Base-by-base conservation (phyloP, 2,888 invertebrate species). In the Heliconius erato region DNA sequence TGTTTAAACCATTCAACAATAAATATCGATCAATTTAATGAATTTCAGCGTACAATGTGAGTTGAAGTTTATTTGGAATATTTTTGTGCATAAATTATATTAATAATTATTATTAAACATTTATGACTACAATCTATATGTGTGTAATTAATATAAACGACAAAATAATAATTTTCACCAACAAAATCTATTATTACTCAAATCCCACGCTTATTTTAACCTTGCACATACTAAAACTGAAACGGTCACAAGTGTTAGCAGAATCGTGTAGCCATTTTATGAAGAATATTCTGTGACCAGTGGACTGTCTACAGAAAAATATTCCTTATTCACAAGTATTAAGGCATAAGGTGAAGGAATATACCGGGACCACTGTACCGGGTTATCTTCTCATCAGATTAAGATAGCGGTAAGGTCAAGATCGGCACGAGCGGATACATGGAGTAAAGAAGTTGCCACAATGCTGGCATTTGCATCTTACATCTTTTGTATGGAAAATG, bases 351-450 rank as follows among this genome's bases (percentile, higher is more conserved):
- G 84, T 86, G 86, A 89, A 90, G 89, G 89, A 86, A 89, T 86
- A 85, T 92, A 93, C 93, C 92, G 94, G 87, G 94, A 92, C 91
- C 94, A 91, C 92, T 92, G 93, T 92, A 91, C 92, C 92, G 90
- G 92, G 94, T 92, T 94, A 94, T 94, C 95, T 93, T 88, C 84
- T 87, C 91, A 94, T 94, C 93, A 92, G 93, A 93, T 94, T 92
- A 90, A 94, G 94, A 94, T 94, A 93, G 87, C 72, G 72, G 72
- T 87, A 91, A 93, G 95, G 95, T 95, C 94, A 93, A 91, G 92
- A 92, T 90, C 90, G 91, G 93, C 93, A 93, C 92, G 91, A 92
- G 91, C 90, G 88, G 89, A 91, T 91, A 91, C 90, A 88, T 87
- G 87, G 89, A 90, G 87, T 90, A 89, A 84, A 83, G 83, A 81